Base-by-base conservation (phyloP, 1,140 invertebrate genomes). In the Drosophila varians region DNA sequence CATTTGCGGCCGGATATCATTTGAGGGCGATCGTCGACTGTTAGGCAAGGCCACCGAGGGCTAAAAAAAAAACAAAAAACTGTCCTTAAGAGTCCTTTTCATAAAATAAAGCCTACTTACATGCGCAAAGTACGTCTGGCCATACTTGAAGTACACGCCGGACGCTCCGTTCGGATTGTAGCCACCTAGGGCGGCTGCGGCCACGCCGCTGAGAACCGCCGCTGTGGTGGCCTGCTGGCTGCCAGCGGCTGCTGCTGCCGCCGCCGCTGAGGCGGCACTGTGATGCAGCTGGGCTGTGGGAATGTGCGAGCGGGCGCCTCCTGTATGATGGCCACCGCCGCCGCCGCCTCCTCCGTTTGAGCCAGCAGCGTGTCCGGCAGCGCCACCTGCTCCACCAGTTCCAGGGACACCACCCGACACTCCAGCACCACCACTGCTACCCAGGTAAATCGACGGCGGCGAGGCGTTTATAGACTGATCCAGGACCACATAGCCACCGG, bases 121-220 rank as follows among this genome's bases (percentile, higher is more conserved):
- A 70, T 91, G 90, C 61, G 90, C 90, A 75, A 89, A 90, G 90
- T 90, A 91, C 40, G 90, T 83, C 64, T 91, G 90, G 62, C 90
- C 90, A 52, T 91, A 91, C 75, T 91, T 91, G 49, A 91, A 68
- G 79, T 91, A 91, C 16, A 91, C 82, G 47, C 90, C 78, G 42
- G 88, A 83, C 26, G 87, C 77, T 34, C 60, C 89, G 38, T 80
- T 77, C 47, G 88, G 90, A 78, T 91, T 90, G 51, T 90, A 89
- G 48, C 89, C 76, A 42, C 89, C 84, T 40, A 91, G 65, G 34
- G 84, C 89, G 45, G 82, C 77, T 0, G 73, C 69, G 40, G 78
- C 78, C 38, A 86, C 86, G 18, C 87, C 82, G 61, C 89, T 86
- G n/a, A 90, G 77, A 47, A 90, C 80, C 45, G 77, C 75, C 23